Conservation (phyloP, 2,113 vertebrate species). For the Ochotona curzoniae region DNA sequence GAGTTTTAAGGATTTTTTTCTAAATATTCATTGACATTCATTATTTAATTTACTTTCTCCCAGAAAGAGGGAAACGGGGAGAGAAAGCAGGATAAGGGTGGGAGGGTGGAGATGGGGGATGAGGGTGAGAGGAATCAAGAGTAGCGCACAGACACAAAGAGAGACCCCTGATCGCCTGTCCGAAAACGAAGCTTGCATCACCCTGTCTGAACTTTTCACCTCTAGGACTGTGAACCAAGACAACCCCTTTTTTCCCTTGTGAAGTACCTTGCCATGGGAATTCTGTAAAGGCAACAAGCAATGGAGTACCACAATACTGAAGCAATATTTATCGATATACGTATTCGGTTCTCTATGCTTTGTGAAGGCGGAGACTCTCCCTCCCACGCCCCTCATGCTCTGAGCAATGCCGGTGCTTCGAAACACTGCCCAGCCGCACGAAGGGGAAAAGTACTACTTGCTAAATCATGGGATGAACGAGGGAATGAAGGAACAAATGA, state of each 20-base stretch:
- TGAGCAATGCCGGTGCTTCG: background rate
- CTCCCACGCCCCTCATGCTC: background rate
- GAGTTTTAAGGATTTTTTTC: constrained; percentile 1
- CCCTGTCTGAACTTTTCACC: no score
- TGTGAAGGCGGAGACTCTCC: background rate
- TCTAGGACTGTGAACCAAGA: no score
- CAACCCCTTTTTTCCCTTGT: no score
- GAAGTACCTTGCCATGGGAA: no score
- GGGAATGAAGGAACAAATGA: background rate
- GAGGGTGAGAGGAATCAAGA: no score
- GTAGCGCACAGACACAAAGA: no score
- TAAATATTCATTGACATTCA: constrained; percentile 25
- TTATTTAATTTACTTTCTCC: background rate
- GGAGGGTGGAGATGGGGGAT: no score
- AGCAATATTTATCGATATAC: background rate
- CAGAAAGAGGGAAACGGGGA: background rate
- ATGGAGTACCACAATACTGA: no score
- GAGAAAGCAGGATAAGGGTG: no score
- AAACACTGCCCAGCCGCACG: background rate
- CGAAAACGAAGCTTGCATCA: no score
- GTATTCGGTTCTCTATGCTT: background rate
- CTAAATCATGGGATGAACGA: background rate
- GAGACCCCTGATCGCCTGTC: no score
- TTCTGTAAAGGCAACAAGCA: no score
- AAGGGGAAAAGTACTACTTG: background rate